These are phyloP conservation scores for Hypocryptadius cinnamomeus DNA, from an alignment of 2,113 vertebrate genomes.

Conservation along the genomic window DNA sequence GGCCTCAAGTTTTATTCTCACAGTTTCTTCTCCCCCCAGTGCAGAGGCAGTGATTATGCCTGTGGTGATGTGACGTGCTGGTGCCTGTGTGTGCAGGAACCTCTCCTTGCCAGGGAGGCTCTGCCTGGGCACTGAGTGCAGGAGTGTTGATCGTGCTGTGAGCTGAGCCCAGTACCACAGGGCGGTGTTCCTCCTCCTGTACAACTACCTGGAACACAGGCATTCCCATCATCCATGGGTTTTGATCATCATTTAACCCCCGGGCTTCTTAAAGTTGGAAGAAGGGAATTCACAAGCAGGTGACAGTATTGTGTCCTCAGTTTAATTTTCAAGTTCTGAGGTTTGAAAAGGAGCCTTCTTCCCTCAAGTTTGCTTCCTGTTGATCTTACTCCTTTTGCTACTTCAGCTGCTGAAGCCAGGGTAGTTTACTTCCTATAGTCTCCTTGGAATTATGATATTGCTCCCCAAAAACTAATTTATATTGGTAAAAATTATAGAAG, in stretches of 20 bases:
- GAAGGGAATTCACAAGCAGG: accelerated
- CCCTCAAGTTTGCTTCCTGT: neutral
- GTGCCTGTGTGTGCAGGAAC: neutral
- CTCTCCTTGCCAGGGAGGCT: neutral
- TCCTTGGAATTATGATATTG: neutral
- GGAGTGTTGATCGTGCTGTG: neutral
- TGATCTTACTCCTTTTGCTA: neutral
- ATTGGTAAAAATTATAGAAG: neutral
- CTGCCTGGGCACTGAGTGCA: neutral
- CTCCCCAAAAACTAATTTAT: neutral
- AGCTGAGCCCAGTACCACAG: neutral
- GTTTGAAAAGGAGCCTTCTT: neutral
- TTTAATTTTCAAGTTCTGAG: neutral
- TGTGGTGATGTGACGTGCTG: neutral
- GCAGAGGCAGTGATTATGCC: neutral
- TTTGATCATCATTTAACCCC: neutral
- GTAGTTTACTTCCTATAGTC: neutral
- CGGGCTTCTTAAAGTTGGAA: neutral
- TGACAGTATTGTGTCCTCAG: neutral
- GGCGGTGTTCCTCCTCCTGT: neutral
- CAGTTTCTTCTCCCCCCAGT: neutral
- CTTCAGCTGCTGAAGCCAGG: neutral
- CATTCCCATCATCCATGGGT: neutral
- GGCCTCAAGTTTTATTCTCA: conserved; percentile 1
- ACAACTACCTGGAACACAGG: neutral